A percentile compares a stretch with the other conserved stretches of the same genome.
Evolutionary conservation across 2,888 invertebrate species (phyloP).

Genomic region (Protodeltote pygarga): DNA sequence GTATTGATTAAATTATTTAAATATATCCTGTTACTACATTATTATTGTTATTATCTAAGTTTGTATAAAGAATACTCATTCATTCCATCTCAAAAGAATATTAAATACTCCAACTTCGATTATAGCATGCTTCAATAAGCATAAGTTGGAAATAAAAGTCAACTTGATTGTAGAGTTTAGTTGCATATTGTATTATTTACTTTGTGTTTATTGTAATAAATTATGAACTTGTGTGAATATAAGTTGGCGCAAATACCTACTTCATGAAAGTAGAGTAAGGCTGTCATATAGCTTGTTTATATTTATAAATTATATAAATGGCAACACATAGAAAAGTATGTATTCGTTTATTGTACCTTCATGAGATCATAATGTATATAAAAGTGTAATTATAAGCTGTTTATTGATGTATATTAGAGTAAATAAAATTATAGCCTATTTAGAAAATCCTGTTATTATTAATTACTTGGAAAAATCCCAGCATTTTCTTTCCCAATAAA

Average conservation of each 20-base stretch:
- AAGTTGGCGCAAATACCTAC: too few species aligned
- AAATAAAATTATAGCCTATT: constrained; percentile 45
- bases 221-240: too few species aligned
- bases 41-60: constrained; percentile 35
- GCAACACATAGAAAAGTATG: constrained; percentile 8
- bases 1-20: constrained; percentile 26
- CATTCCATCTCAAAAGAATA: constrained; percentile 47
- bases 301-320: neutral
- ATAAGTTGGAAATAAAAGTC: too few species aligned
- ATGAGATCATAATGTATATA: constrained; percentile 45
- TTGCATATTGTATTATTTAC: too few species aligned
- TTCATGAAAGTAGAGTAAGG: too few species aligned
- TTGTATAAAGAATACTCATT: constrained; percentile 56
- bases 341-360: constrained; percentile 19
- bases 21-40: constrained; percentile 30
- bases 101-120: too few species aligned
- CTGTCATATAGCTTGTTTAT: too few species aligned
- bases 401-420: constrained; percentile 46
- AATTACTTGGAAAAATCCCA: neutral
- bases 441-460: neutral
- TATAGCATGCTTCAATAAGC: too few species aligned
- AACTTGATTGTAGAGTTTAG: too few species aligned
- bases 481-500: too few species aligned
- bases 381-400: constrained; percentile 40
- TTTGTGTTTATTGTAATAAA: too few species aligned